These are phyloP conservation scores for Trachymyrmex septentrionalis DNA, from an alignment of 1,140 invertebrate species.

Conservation along the genomic window DNA sequence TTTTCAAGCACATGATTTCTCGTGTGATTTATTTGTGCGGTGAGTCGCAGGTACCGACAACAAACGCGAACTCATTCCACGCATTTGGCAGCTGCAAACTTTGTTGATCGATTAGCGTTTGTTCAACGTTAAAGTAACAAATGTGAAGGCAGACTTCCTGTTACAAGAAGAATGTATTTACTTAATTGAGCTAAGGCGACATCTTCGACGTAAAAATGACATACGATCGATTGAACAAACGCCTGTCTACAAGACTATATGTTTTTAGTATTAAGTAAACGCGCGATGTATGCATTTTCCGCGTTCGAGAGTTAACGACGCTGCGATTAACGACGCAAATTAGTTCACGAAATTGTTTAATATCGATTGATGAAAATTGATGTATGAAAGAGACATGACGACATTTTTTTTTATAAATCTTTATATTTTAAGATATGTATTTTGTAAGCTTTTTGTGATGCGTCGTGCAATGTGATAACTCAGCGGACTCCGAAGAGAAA, in stretches of 20 bases:
- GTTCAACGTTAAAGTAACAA: not conserved
- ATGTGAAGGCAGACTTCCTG: not conserved
- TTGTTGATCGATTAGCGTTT: constrained; percentile 7
- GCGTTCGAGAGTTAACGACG: constrained; percentile 19
- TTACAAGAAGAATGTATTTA: constrained; percentile 46
- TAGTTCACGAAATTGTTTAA: constrained; percentile 2
- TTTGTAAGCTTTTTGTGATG: not conserved
- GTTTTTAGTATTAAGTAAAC: constrained; percentile 36
- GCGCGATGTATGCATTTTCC: not conserved
- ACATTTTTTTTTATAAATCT: not conserved
- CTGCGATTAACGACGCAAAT: constrained; percentile 5
- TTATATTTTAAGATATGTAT: not conserved
- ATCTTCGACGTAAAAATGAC: not conserved
- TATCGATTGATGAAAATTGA: not conserved
- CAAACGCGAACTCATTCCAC: constrained; percentile 32
- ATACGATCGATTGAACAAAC: not conserved
- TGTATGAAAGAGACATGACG: not conserved
- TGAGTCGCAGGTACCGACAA: not conserved
- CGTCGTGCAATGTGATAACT: constrained; percentile 4
- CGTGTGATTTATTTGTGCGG: constrained; percentile 23
- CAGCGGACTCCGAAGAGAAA: not conserved
- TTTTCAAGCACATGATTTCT: not conserved
- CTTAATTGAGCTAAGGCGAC: constrained; percentile 62
- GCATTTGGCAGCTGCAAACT: constrained; percentile 31
- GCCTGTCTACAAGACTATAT: constrained; percentile 10